Evolutionary conservation across 2,888 invertebrate species (phyloP), one percentile per base, ranked within the genome.

Genomic region (Eupithecia tripunctaria): DNA sequence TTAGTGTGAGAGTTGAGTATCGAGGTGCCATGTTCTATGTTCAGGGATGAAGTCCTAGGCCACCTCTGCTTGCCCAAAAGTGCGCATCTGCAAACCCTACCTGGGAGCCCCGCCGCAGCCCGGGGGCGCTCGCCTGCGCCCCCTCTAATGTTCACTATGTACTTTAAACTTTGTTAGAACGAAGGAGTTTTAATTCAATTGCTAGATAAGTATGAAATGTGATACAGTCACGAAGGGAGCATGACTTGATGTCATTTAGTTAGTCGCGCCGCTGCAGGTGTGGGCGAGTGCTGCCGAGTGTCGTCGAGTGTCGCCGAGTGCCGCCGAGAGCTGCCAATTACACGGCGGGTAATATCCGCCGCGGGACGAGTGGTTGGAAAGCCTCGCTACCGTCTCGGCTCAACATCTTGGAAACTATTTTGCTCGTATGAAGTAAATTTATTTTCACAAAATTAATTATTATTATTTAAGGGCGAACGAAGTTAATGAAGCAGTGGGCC

Each of bases 191-290:
- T 64, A 64, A 64, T 64, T 64, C 64, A 64, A 64, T 64, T 64
- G 64, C 25, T 41, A 41, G 25, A 25, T 41, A 38, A 38, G 38
- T 38, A 38, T 36, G 38, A 63, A 64, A 64, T 64, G 38, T 25
- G 64, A 64, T 41, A 25, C 7, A 64, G 64, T 64, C 64, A 64
- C 64, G 64, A 18, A 36, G 64, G 36, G 56, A 69, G 64, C 73
- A 67, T 71, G 73, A 59, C 67, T 64, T 21, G 47, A 38, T 38
- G 70, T 70, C 67, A 65, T 68, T 73, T 68, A 68, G 73, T 68
- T 67, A 38, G 59, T 64, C 32, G 63, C 29, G 29, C 56, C 56
- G 25, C 56, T 56, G 72, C 68, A 72, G 68, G 68, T 72, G 72
- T 59, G 29, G 27, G 27, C 27, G 60, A 60, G 59, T 59, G 59